A percentile compares a stretch with the other conserved stretches of the same genome.
Evolutionary conservation across 1,140 invertebrate genomes (phyloP).

Genomic region (Heliconius eleuchia): DNA sequence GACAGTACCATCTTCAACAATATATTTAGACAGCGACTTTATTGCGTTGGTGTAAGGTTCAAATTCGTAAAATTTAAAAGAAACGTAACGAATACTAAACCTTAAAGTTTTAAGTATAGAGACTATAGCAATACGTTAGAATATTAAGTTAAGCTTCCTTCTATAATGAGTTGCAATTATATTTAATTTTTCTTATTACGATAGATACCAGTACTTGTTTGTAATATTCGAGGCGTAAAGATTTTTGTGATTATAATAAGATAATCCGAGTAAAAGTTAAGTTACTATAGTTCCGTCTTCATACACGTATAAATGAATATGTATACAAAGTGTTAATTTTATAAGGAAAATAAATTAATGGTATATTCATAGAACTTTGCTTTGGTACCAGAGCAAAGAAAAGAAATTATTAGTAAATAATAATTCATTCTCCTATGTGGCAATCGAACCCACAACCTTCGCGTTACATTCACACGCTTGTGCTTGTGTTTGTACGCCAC

Average conservation of each 20-base stretch:
- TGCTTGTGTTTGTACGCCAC: no score
- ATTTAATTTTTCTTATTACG: background rate
- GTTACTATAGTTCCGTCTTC: background rate
- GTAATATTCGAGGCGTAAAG: conserved; percentile 31
- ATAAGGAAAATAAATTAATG: background rate
- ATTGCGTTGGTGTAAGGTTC: background rate
- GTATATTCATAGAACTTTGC: no score
- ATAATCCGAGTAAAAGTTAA: conserved; percentile 27
- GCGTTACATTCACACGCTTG: no score
- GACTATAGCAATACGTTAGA: background rate
- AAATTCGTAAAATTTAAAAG: background rate
- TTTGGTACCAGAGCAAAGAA: no score
- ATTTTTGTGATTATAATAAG: conserved; percentile 25
- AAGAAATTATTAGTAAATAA: no score
- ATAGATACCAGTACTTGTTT: background rate
- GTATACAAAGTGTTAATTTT: background rate
- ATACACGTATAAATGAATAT: background rate
- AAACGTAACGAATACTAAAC: background rate
- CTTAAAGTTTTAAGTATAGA: conserved; percentile 8
- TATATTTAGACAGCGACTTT: background rate
- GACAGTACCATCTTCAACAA: conserved; percentile 6
- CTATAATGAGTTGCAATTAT: background rate
- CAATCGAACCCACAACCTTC: no score
- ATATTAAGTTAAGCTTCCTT: background rate
- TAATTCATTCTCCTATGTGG: no score